Evolutionary conservation across 2,797 vertebrate genomes (phyloP).

Genomic region (Ibycter americanus): DNA sequence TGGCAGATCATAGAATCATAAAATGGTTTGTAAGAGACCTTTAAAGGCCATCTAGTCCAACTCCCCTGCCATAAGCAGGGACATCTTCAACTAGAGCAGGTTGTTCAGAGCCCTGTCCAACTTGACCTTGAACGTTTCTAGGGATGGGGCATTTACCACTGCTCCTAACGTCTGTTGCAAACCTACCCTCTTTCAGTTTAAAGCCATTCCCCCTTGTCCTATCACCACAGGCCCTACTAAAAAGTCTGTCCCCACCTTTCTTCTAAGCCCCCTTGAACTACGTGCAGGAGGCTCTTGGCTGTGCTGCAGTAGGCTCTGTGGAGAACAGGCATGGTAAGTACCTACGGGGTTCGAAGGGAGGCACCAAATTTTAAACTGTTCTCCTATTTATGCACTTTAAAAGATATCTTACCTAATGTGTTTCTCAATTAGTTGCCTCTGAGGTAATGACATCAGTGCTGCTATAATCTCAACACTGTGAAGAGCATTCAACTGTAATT

Average conservation of each 20-base stretch:
- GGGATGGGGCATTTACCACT: accelerated
- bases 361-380: not conserved
- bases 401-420: not conserved
- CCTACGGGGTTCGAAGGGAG: not conserved
- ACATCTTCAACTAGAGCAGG: no score
- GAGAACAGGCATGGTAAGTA: not conserved
- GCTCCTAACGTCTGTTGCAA: not conserved
- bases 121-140: not conserved
- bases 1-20: not conserved
- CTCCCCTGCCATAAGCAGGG: accelerated
- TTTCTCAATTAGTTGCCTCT: conserved; percentile 28
- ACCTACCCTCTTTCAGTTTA: not conserved
- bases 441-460: not conserved
- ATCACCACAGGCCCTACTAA: accelerated
- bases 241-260: not conserved
- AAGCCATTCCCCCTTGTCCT: not conserved
- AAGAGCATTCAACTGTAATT: not conserved
- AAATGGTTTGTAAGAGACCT: not conserved
- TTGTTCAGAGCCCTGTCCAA: not conserved
- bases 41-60: not conserved
- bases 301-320: not conserved
- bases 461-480: not conserved
- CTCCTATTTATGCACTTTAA: not conserved
- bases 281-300: not conserved
- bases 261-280: not conserved